Conservation (phyloP, 2,113 vertebrate species). For the Mormyrus iriodes region DNA sequence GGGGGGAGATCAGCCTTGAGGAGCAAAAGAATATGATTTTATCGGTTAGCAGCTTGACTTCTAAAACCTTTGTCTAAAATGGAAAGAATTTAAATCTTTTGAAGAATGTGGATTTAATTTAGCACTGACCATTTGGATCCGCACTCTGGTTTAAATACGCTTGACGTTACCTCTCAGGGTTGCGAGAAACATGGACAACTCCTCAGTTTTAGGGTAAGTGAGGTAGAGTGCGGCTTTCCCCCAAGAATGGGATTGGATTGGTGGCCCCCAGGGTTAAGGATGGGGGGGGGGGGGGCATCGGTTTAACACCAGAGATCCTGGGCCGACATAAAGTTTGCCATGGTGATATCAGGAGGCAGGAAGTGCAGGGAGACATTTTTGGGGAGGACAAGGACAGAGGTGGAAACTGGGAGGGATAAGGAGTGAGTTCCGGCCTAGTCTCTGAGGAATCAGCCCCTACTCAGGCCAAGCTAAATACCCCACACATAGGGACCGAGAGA, state of each 20-base stretch:
- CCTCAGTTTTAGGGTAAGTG: neutral
- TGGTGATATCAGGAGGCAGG: slow-evolving; percentile 51
- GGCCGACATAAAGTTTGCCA: neutral
- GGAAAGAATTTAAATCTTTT: slow-evolving; percentile 17
- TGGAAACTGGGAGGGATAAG: slow-evolving; percentile 9
- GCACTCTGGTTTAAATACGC: neutral
- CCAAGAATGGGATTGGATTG: neutral
- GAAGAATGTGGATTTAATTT: slow-evolving; percentile 8
- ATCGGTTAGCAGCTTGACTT: neutral
- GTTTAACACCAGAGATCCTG: neutral
- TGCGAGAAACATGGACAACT: neutral
- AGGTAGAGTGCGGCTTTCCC: neutral
- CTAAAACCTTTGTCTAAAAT: neutral
- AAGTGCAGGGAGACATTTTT: slow-evolving; percentile 54
- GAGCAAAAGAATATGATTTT: neutral
- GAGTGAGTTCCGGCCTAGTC: neutral
- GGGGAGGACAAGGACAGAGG: slow-evolving; percentile 31
- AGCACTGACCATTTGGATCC: neutral
- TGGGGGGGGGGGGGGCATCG: too few relatives aligned
- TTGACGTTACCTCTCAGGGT: too few relatives aligned
- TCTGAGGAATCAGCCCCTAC: neutral
- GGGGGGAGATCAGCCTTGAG: neutral
- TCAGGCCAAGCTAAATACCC: slow-evolving; percentile 18
- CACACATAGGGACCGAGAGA: slow-evolving; percentile 17
- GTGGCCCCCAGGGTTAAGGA: neutral